phyloP scores from a whole-genome alignment of 1,140 invertebrate genomes.

The Lordiphosa mommai region DNA sequence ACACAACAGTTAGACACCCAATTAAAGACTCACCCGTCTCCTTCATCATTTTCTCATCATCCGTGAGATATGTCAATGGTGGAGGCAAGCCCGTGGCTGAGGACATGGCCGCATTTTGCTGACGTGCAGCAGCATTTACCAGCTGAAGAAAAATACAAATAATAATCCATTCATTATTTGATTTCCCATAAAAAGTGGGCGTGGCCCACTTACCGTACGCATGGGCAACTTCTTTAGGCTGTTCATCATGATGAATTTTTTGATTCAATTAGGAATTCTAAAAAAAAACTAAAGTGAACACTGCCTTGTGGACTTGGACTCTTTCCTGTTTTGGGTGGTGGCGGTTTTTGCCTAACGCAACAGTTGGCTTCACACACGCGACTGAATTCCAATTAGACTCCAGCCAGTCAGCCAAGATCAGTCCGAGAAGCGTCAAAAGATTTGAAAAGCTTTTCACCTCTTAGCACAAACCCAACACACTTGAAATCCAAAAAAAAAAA shows the following conservation, averaged over 20 bases:
- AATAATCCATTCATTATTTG: conserved; percentile 15
- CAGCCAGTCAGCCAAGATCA: conserved; percentile 37
- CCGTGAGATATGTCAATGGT: conserved; percentile 86
- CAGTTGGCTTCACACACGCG: conserved; percentile 49
- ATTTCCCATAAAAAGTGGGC: neutral
- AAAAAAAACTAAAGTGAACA: neutral
- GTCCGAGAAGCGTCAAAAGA: conserved; percentile 32
- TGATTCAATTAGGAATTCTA: conserved; percentile 29
- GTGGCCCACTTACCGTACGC: conserved; percentile 65
- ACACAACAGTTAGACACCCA: neutral
- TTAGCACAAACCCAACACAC: conserved; percentile 11
- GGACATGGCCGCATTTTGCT: conserved; percentile 68
- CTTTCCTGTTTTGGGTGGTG: neutral
- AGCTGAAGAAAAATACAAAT: conserved; percentile 38
- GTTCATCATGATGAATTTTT: conserved; percentile 65
- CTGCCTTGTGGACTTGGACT: conserved; percentile 19
- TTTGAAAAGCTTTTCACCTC: conserved; percentile 51
- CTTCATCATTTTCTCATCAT: conserved; percentile 89
- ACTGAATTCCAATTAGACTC: conserved; percentile 55
- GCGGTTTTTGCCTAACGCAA: conserved; percentile 1
- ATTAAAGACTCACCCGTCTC: conserved; percentile 84
- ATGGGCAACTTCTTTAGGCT: conserved; percentile 72
- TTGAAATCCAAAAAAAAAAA: neutral
- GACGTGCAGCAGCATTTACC: conserved; percentile 66
- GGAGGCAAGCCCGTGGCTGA: conserved; percentile 57